Conservation (phyloP, 1,140 invertebrate species). For the Saccostrea echinata region DNA sequence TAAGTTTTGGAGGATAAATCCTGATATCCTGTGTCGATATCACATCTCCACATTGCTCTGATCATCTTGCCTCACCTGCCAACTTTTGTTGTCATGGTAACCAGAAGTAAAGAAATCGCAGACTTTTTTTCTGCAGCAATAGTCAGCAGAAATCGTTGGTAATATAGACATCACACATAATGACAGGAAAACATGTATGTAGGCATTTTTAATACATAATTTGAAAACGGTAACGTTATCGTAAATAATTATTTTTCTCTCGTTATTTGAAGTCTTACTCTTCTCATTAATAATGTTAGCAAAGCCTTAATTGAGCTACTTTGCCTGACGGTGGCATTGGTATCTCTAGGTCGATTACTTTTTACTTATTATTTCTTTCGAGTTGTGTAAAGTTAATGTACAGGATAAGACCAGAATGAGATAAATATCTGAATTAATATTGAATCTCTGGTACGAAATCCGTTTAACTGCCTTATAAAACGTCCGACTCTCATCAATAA, state of each 20-base stretch:
- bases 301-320: background rate
- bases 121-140: constrained; percentile 27
- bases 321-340: too few species aligned
- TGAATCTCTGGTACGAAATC: too few species aligned
- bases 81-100: constrained; percentile 24
- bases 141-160: background rate
- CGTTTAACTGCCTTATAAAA: too few species aligned
- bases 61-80: constrained; percentile 35
- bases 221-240: background rate
- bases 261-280: background rate
- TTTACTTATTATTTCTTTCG: too few species aligned
- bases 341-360: too few species aligned
- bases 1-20: constrained; percentile 8
- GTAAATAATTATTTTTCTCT: background rate
- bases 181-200: background rate
- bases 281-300: background rate
- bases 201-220: constrained; percentile 11
- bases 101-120: constrained; percentile 29
- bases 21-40: constrained; percentile 30
- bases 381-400: too few species aligned
- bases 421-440: too few species aligned
- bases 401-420: too few species aligned
- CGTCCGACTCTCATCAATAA: too few species aligned
- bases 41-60: constrained; percentile 32
- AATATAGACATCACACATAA: background rate